Evolutionary conservation across 2,113 vertebrate genomes (phyloP).

Genomic region (Oreochromis spilurus): DNA sequence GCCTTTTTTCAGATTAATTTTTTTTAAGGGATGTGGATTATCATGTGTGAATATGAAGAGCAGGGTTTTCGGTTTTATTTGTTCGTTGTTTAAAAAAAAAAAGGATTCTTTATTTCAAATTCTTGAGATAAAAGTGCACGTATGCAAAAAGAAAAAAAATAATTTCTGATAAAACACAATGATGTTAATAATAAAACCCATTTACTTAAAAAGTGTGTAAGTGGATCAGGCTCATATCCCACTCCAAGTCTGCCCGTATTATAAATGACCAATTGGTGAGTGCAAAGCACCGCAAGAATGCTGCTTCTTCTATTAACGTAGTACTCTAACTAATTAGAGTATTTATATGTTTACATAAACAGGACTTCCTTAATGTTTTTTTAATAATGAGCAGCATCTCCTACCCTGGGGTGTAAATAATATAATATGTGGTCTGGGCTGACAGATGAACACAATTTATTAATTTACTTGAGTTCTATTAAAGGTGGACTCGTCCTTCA

Average conservation of each 20-base stretch:
- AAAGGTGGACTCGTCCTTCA: not conserved
- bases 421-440: not conserved
- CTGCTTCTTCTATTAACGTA: not conserved
- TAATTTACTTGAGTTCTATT: not conserved
- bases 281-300: not conserved
- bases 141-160: not conserved
- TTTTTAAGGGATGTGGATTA: rapidly evolving
- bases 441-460: not conserved
- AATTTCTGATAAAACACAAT: not conserved
- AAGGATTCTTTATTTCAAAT: not conserved
- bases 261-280: rapidly evolving
- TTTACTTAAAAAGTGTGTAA: not conserved
- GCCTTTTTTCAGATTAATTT: not conserved
- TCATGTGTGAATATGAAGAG: not conserved
- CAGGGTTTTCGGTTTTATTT: not conserved
- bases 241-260: not conserved
- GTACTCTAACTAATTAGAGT: not conserved
- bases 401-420: rapidly evolving
- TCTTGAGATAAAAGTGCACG: not conserved
- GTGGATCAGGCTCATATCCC: not conserved
- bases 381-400: not conserved
- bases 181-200: not conserved
- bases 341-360: not conserved
- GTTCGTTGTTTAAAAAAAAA: not conserved
- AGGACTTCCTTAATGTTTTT: rapidly evolving